Evolutionary conservation across 2,797 vertebrate genomes (phyloP), one percentile per base, ranked within the genome.

Genomic region (Takifugu rubripes): DNA sequence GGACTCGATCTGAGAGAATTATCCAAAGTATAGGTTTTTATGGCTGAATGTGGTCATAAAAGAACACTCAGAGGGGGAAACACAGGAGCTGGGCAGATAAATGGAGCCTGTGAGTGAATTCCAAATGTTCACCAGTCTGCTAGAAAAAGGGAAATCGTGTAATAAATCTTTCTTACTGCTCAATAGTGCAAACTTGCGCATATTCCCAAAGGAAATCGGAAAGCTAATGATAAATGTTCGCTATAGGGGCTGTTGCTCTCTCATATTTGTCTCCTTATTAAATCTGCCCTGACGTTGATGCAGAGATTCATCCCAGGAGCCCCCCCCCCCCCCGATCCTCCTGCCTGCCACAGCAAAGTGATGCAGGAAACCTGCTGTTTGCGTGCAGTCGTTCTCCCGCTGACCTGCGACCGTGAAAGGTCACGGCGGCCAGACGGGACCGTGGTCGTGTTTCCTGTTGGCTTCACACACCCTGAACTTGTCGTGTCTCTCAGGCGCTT

Each of bases 331-430:
- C 56, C 7, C 29, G 24, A 49, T 29, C 40, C 52, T 16, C 31
- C 11, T 10, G 8, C 51, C 65, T 66, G 68, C 68, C 61, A 52
- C 25, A 74, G 65, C 54, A 52, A 66, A 59, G 52, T 59, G 16
- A 60, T 63, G 63, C 6, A 3, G 15, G 25, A 65, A 25, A 31
- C 12, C 27, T 3, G 26, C 26, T 26, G 45, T 66, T 25, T 40
- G 45, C 36, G 42, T 33, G 26, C 43, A 25, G 17, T 6, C 10
- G 21, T 42, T 15, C 16, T 26, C n/a, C 6, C 5, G 1, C 48
- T 48, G n/a, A 7, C 2, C 33, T 44, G 10, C 52, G 6, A 64
- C 44, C 27, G 57, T 11, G 9, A 27, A 40, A 21, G 53, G 16
- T 6, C 26, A 36, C 50, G 21, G 27, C 2, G 7, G 27, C 27